Base-by-base conservation (phyloP, 2,888 invertebrate genomes). In the Lordiphosa fenestrarum region DNA sequence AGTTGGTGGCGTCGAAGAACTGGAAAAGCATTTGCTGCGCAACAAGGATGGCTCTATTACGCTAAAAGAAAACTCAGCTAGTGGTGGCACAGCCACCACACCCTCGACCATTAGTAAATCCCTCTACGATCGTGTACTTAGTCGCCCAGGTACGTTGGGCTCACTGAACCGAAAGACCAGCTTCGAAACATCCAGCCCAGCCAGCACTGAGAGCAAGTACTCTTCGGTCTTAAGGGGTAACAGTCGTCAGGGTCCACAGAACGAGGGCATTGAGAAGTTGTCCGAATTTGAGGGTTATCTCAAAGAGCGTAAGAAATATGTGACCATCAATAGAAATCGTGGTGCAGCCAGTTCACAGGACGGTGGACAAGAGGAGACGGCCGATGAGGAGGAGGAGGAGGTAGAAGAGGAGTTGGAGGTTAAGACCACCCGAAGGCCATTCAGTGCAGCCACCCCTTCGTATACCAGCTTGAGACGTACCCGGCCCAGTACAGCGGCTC, bases 1-100 rank as follows among this genome's bases (percentile, higher is more conserved):
- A 92, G 94, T 95, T 57, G 96, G 95, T 92, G 96, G 96, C 12
- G 92, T 96, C 1, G 96, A 96, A 84, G 94, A 96, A 83, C 87
- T 96, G 12, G 96, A 96, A 87, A 96, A 94, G 81, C 95, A 95
- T 63, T 88, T 96, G 12, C 89, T 91, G 23, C 85, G 91, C 5
- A 91, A 92, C 71, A 91, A 91, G 6, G 91, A 91, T 30, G 92
- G 90, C 89, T 46, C 91, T 89, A 75, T 88, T 1, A 87, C 91
- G 0, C 87, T 90, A 0, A 86, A 87, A 30, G 91, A 91, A 52
- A 82, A 82, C 55, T 67, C 72, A 0, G 90, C 90, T 0, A 88
- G 23, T 19, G 44, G 72, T 6, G 84, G 88, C 19, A 77, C 76
- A 39, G 69, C 87, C 0, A 88, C 88, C 6, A 94, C 94, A 0